Percentiles rank a stretch among this genome's conserved stretches.
Conservation (phyloP, 2,797 vertebrate species). For the Halcyon badia region DNA sequence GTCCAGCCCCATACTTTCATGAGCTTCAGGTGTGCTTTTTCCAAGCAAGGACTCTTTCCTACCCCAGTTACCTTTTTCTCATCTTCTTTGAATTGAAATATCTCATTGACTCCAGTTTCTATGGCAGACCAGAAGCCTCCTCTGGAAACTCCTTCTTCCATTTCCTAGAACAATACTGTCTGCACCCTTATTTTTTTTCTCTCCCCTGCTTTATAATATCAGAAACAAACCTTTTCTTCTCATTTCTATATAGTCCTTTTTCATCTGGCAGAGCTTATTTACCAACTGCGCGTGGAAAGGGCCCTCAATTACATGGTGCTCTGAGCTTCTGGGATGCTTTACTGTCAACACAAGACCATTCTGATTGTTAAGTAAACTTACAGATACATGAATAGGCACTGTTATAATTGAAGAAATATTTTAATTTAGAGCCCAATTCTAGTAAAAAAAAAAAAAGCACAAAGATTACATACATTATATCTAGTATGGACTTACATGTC, state of each 20-base stretch:
- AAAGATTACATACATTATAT: background rate
- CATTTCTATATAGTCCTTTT: background rate
- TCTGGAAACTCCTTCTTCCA: background rate
- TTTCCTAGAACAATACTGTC: background rate
- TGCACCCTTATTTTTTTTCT: background rate
- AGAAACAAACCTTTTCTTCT: background rate
- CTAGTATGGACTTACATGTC: background rate
- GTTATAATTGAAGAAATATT: background rate
- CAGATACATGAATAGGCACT: background rate
- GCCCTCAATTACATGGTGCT: background rate
- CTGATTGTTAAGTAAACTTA: background rate
- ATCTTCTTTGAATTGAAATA: background rate
- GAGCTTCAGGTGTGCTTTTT: background rate
- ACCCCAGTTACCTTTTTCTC: background rate
- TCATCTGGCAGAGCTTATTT: background rate
- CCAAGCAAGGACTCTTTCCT: background rate
- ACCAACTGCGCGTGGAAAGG: background rate
- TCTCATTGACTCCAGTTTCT: background rate
- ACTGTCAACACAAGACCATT: background rate
- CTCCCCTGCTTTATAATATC: background rate
- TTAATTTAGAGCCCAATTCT: background rate
- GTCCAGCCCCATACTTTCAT: background rate
- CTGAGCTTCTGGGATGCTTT: background rate
- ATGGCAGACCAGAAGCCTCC: background rate
- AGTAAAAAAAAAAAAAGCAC: background rate